Evolutionary conservation across 2,888 invertebrate genomes (phyloP).

Genomic region (Lasioglossum lativentre): DNA sequence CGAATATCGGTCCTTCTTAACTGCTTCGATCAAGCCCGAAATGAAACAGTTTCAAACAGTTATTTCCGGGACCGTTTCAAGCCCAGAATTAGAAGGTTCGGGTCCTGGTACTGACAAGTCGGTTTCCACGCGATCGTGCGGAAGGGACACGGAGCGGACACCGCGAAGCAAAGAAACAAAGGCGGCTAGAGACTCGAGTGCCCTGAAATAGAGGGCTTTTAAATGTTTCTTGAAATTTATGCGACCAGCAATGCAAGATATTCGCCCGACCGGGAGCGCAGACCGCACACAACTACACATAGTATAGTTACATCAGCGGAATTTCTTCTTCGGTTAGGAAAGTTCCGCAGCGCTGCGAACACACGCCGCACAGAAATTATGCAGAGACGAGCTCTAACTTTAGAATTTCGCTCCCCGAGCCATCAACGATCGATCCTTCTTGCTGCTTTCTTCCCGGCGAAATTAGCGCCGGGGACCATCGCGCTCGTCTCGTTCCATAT

Average conservation of each 20-base stretch:
- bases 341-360: conserved; percentile 31
- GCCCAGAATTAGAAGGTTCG: background rate
- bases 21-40: too few species aligned
- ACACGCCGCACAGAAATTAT: conserved; percentile 65
- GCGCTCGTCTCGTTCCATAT: background rate
- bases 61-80: too few species aligned
- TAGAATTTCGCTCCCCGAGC: conserved; percentile 57
- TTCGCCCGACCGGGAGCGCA: background rate
- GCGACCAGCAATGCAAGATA: conserved; percentile 18
- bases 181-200: background rate
- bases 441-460: conserved; percentile 16
- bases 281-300: too few species aligned
- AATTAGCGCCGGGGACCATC: background rate
- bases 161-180: background rate
- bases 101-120: background rate
- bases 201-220: conserved; percentile 25
- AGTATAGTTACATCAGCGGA: conserved; percentile 37
- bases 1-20: too few species aligned
- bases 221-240: conserved; percentile 36
- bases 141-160: background rate
- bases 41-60: too few species aligned
- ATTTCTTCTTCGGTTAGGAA: conserved; percentile 37
- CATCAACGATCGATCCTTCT: conserved; percentile 36
- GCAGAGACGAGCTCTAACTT: conserved; percentile 72
- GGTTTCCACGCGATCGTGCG: background rate